These are phyloP conservation scores for Biston stratarius DNA, from an alignment of 2,888 invertebrate species.

Conservation along the genomic window DNA sequence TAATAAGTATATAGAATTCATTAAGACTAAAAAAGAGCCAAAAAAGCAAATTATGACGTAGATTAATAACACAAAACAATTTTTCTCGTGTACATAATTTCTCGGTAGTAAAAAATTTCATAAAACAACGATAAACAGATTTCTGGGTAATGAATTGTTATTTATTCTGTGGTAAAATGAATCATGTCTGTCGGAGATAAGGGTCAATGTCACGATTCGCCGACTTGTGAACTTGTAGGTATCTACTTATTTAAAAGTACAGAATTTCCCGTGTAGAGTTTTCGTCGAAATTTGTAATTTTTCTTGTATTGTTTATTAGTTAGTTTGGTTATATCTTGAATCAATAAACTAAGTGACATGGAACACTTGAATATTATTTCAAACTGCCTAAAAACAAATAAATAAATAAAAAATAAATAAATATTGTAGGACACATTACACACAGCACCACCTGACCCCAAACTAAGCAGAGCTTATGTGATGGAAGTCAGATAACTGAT, in stretches of 20 bases:
- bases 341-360: neutral
- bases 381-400: neutral
- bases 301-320: constrained; percentile 7
- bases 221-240: neutral
- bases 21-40: too few relatives aligned
- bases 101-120: constrained; percentile 48
- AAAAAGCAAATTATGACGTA: neutral
- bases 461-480: too few relatives aligned
- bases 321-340: neutral
- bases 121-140: constrained; percentile 42
- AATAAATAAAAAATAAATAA: too few relatives aligned
- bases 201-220: constrained; percentile 38
- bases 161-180: constrained; percentile 42
- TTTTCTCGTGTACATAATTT: constrained; percentile 32
- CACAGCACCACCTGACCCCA: too few relatives aligned
- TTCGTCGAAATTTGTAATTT: constrained; percentile 18
- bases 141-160: constrained; percentile 40
- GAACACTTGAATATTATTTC: neutral
- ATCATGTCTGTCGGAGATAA: constrained; percentile 46
- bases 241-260: neutral
- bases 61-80: constrained; percentile 7
- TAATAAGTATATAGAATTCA: too few relatives aligned
- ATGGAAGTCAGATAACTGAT: too few relatives aligned
- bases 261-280: neutral
- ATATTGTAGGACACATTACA: too few relatives aligned